Conservation (phyloP, 2,797 vertebrate genomes). For the Mormyrus hasselquistii region DNA sequence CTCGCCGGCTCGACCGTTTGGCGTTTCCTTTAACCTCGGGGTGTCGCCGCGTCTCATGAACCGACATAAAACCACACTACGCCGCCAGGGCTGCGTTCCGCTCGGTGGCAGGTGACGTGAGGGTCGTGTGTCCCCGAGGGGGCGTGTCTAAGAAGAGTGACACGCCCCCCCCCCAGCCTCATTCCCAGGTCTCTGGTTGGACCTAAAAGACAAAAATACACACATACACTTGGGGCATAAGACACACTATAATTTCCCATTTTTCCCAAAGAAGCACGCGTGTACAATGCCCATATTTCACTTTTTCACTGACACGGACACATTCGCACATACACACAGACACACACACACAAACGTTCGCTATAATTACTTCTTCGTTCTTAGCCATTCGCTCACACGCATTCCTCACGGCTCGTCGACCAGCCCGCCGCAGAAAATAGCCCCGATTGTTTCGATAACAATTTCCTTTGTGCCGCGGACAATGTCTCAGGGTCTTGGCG, state of each 20-base stretch:
- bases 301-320: not conserved
- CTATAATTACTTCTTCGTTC: not conserved
- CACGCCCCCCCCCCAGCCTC: not conserved
- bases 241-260: not conserved
- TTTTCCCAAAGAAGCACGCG: not conserved
- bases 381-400: not conserved
- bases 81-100: not conserved
- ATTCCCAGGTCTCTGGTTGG: not conserved
- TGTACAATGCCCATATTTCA: not conserved
- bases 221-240: not conserved
- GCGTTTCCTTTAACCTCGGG: not conserved
- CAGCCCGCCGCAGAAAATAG: conserved; percentile 5
- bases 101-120: not conserved
- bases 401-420: conserved; percentile 7
- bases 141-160: not conserved
- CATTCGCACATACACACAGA: not conserved
- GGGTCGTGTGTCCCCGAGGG: not conserved
- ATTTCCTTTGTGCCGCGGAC: conserved; percentile 12
- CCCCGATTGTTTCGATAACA: conserved; percentile 17
- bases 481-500: not conserved
- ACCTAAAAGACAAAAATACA: not conserved
- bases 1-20: not conserved
- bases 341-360: not conserved
- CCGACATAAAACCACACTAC: not conserved
- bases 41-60: not conserved